Percentiles rank a stretch among this genome's conserved stretches.
phyloP scores from a whole-genome alignment of 2,113 vertebrate genomes.

The Anas platyrhynchos region DNA sequence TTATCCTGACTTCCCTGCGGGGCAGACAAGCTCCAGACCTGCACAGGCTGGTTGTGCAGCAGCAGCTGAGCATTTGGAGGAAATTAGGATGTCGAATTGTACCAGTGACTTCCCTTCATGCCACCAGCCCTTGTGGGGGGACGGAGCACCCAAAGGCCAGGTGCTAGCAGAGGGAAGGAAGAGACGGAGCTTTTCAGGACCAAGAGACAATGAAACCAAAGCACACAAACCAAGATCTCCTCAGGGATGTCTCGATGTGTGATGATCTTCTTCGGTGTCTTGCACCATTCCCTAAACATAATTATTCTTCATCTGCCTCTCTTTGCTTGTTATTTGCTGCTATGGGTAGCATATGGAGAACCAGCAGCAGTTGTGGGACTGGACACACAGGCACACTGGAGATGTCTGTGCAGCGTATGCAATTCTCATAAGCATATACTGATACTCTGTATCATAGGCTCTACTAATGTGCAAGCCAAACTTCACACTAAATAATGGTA shows the following conservation, averaged over 20 bases:
- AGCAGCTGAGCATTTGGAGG: slow-evolving; percentile 61
- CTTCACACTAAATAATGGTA: slow-evolving; percentile 26
- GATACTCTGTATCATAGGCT: not conserved
- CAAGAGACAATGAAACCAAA: not conserved
- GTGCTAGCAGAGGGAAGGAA: not conserved
- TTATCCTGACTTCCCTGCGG: slow-evolving; percentile 1
- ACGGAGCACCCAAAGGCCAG: not conserved
- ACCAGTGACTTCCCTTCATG: slow-evolving; percentile 4
- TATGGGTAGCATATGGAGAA: not conserved
- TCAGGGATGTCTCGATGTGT: not conserved
- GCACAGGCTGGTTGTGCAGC: slow-evolving; percentile 1
- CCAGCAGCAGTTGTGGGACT: not conserved
- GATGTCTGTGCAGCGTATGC: not conserved
- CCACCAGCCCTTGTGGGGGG: not conserved
- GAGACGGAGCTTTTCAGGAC: not conserved
- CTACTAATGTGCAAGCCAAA: slow-evolving; percentile 8
- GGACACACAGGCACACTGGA: not conserved
- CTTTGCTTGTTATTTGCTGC: not conserved
- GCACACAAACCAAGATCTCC: not conserved
- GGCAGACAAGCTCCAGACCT: slow-evolving; percentile 42
- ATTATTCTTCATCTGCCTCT: not conserved
- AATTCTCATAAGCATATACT: not conserved
- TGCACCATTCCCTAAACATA: not conserved
- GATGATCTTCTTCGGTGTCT: not conserved
- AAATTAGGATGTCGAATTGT: not conserved